Percentiles rank a stretch among this genome's conserved stretches.
Conservation (phyloP, 2,113 vertebrate genomes). For the Indicator maculatus region DNA sequence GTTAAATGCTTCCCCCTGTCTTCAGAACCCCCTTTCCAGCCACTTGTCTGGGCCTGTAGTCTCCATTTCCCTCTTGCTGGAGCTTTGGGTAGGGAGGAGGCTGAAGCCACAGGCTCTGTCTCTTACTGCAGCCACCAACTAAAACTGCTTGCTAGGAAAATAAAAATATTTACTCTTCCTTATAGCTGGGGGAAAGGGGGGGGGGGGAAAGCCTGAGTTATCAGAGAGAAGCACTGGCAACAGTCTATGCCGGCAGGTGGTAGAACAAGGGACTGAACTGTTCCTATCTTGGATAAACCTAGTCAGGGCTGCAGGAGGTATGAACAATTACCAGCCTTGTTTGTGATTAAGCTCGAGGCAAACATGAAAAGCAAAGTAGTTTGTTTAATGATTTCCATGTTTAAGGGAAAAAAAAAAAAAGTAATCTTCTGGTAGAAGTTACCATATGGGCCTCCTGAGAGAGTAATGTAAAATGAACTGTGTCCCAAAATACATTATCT, state of each 20-base stretch:
- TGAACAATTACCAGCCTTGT: slow-evolving; percentile 21
- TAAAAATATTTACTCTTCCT: not conserved
- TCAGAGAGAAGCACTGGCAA: not conserved
- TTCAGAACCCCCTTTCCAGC: not conserved
- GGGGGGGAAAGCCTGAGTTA: not conserved
- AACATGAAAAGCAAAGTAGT: not conserved
- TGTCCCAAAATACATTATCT: not conserved
- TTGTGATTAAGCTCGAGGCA: not conserved
- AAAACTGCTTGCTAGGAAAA: not conserved
- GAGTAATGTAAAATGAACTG: not conserved
- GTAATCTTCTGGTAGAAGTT: not conserved
- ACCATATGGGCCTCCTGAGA: not conserved
- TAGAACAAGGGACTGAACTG: not conserved
- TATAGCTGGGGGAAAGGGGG: not conserved
- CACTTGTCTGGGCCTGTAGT: rapidly evolving
- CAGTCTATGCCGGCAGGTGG: not conserved
- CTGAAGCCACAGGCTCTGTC: not conserved
- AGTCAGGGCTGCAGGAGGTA: not conserved
- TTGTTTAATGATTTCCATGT: not conserved
- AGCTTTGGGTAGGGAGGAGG: not conserved
- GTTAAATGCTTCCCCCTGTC: rapidly evolving
- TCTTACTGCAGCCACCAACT: not conserved
- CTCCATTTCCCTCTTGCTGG: not conserved
- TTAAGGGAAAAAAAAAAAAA: not conserved
- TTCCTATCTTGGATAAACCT: slow-evolving; percentile 12